A percentile compares a stretch with the other conserved stretches of the same genome.
phyloP scores from a whole-genome alignment of 2,888 invertebrate genomes.

The Malthinus seriepunctatus region DNA sequence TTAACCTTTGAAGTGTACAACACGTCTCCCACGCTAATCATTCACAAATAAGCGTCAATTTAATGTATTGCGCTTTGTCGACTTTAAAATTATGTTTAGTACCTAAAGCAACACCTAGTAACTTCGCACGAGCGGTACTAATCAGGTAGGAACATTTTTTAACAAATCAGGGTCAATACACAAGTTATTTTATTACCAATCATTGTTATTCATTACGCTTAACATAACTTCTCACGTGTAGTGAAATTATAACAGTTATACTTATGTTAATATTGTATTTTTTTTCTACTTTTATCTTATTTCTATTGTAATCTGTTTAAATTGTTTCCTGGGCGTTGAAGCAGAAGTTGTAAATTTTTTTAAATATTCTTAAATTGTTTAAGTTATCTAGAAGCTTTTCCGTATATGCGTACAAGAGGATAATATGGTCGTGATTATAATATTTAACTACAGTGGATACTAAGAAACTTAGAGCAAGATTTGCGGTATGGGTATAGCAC shows the following conservation, averaged over 20 bases:
- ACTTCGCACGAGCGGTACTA: constrained; percentile 26
- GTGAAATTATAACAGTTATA: constrained; percentile 35
- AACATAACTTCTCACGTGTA: constrained; percentile 36
- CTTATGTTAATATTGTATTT: background rate
- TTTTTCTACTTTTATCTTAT: background rate
- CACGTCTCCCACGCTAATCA: constrained; percentile 22
- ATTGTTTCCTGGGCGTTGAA: too few relatives aligned
- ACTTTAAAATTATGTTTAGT: constrained; percentile 26
- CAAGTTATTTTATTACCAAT: constrained; percentile 27
- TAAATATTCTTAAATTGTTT: too few relatives aligned
- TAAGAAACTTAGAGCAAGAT: too few relatives aligned
- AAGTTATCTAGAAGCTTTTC: too few relatives aligned
- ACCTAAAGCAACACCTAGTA: constrained; percentile 20
- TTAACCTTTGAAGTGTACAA: background rate
- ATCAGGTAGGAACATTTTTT: constrained; percentile 23
- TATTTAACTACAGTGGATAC: too few relatives aligned
- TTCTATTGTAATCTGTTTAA: background rate
- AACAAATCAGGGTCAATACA: constrained; percentile 28
- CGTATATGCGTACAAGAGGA: too few relatives aligned
- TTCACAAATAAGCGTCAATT: constrained; percentile 27
- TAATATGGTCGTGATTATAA: too few relatives aligned
- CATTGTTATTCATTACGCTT: constrained; percentile 24
- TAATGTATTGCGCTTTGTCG: constrained; percentile 28
- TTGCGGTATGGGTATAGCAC: too few relatives aligned
- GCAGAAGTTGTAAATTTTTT: too few relatives aligned